Evolutionary conservation across 2,113 vertebrate genomes (phyloP), one percentile per base, ranked within the genome.

Genomic region (Amblyopsis rosae): DNA sequence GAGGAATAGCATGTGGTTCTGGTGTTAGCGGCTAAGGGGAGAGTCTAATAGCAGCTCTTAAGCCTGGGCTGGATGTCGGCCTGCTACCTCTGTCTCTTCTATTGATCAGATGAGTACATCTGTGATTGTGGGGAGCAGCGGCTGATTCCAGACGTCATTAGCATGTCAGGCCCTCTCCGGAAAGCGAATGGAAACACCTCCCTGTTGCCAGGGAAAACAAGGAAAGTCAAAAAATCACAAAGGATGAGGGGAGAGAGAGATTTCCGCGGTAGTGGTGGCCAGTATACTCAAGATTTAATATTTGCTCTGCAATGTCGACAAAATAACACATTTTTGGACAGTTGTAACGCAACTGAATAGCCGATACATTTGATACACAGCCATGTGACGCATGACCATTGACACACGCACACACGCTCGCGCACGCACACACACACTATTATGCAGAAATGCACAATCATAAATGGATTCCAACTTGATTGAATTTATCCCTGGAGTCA

Each of bases 121-220:
- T 3, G 41, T 74, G 83, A 87, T 87, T 84, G 79, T 76, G 75
- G 77, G 77, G 73, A 82, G 86, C 55, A 75, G 64, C 59, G 59
- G 82, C 70, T 85, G 79, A 87, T 86, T 86, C 80, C 79, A 77
- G 70, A 74, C 69, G 68, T 86, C 83, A 86, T 82, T 83, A 81
- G 68, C 75, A 47, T 65, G 57, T 67, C 62, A 32, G 47, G 26
- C 50, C 54, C 81, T 69, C 66, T 65, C 60, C 72, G 60, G 72
- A 82, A 81, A 65, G 69, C 61, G 46, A 58, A 82, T 17, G 67
- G 75, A 77, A 76, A 83, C 63, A 64, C 53, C 60, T 45, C 19
- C 50, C 16, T 13, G 12, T 66, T 65, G 51, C 12, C 7, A 41
- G 58, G 61, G 64, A 33, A 16, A 54, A 62, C 51, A 64, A 76